A percentile compares a stretch with the other conserved stretches of the same genome.
Conservation (phyloP, 2,113 vertebrate genomes). For the Salminus brasiliensis region DNA sequence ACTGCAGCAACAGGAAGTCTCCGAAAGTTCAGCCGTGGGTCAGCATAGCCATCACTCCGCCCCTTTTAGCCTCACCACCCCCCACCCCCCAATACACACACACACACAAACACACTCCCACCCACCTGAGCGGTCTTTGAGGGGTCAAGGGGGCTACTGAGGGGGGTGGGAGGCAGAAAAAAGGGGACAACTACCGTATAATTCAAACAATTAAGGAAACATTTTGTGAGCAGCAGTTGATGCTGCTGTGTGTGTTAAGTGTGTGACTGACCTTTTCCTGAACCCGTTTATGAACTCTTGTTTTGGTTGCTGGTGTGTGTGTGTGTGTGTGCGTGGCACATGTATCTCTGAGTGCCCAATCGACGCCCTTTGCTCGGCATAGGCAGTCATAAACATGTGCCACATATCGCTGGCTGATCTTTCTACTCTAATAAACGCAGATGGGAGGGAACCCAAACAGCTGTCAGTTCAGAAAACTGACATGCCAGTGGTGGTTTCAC, state of each 20-base stretch:
- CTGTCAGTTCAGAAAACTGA: slow-evolving; percentile 9
- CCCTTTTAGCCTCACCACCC: slow-evolving; percentile 27
- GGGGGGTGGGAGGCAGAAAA: slow-evolving; percentile 40
- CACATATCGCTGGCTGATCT: slow-evolving; percentile 6
- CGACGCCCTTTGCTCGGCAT: background rate
- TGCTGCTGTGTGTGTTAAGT: slow-evolving; percentile 56
- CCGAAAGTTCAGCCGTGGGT: slow-evolving; percentile 65
- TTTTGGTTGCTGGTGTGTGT: slow-evolving; percentile 41
- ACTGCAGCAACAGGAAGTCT: slow-evolving; percentile 61
- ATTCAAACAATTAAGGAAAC: slow-evolving; percentile 61
- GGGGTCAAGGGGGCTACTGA: slow-evolving; percentile 50
- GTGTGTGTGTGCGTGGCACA: slow-evolving; percentile 15
- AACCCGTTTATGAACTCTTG: slow-evolving; percentile 61
- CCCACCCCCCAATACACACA: slow-evolving; percentile 13
- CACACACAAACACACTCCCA: slow-evolving; percentile 46
- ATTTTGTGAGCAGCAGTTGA: slow-evolving; percentile 51
- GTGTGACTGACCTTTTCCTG: slow-evolving; percentile 57
- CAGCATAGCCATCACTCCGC: slow-evolving; percentile 52
- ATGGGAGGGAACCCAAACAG: slow-evolving; percentile 18
- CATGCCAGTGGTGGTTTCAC: background rate
- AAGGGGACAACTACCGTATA: slow-evolving; percentile 51
- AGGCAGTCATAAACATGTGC: slow-evolving; percentile 11
- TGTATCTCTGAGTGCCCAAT: slow-evolving; percentile 17
- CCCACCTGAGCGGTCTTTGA: slow-evolving; percentile 55
- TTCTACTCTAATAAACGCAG: background rate